A percentile compares a stretch with the other conserved stretches of the same genome.
phyloP scores from a whole-genome alignment of 2,113 vertebrate species.

The Sebastes schlegelii region DNA sequence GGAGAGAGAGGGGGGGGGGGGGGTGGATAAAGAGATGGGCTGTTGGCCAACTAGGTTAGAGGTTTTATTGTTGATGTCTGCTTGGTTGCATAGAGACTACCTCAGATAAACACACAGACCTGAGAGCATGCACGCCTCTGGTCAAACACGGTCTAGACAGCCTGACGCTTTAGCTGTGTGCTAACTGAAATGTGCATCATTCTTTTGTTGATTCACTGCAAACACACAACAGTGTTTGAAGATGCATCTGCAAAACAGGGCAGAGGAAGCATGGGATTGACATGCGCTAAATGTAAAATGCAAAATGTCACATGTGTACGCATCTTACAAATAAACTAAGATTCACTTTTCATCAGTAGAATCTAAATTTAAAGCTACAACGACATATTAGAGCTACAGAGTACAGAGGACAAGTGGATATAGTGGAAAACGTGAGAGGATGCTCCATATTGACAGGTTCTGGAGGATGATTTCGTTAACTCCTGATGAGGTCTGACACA shows the following conservation, averaged over 20 bases:
- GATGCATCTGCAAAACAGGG: background rate
- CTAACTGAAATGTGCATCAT: conserved; percentile 48
- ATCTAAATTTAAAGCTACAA: background rate
- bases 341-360: background rate
- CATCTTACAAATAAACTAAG: background rate
- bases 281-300: background rate
- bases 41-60: conserved; percentile 65
- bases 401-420: conserved; percentile 10
- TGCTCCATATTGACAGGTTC: conserved; percentile 38
- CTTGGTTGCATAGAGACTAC: conserved; percentile 61
- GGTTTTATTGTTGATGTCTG: conserved; percentile 63
- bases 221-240: conserved; percentile 9
- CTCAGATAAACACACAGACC: conserved; percentile 57
- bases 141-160: conserved; percentile 60
- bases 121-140: conserved; percentile 37
- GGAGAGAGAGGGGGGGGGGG: conserved; percentile 16
- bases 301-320: background rate
- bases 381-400: background rate
- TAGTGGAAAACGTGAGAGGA: background rate
- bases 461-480: conserved; percentile 49
- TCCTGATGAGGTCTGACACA: conserved; percentile 53
- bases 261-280: background rate
- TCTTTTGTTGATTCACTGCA: conserved; percentile 26
- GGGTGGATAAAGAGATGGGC: conserved; percentile 49
- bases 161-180: conserved; percentile 27